Evolutionary conservation across 2,888 invertebrate species (phyloP).

Genomic region (Saturnia pavonia): DNA sequence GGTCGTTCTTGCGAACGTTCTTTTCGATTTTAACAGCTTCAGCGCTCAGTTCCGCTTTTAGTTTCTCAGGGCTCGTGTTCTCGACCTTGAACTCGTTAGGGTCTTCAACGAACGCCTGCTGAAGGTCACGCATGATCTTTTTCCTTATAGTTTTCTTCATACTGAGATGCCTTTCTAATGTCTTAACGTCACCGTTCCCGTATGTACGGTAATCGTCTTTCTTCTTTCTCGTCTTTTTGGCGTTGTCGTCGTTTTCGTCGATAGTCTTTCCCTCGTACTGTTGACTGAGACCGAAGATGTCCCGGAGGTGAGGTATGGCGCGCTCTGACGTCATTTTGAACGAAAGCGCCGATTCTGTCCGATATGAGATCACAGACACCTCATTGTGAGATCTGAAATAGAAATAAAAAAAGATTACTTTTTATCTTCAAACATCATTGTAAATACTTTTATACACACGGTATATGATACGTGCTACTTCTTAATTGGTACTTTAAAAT

Average conservation of each 20-base stretch:
- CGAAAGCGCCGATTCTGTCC: conserved; percentile 44
- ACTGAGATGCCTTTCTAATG: conserved; percentile 90
- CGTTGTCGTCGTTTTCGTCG: conserved; percentile 77
- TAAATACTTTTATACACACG: no score
- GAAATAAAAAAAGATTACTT: conserved; percentile 32
- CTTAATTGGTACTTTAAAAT: no score
- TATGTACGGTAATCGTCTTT: conserved; percentile 87
- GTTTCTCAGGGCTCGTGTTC: conserved; percentile 85
- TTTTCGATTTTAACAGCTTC: conserved; percentile 85
- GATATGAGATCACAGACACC: conserved; percentile 60
- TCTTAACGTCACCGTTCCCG: conserved; percentile 86
- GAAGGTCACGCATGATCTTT: conserved; percentile 92
- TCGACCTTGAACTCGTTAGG: conserved; percentile 87
- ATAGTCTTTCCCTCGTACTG: conserved; percentile 74
- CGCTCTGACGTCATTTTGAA: conserved; percentile 85
- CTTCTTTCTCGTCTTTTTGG: conserved; percentile 83
- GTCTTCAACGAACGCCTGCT: conserved; percentile 88
- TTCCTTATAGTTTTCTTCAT: conserved; percentile 94
- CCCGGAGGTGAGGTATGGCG: conserved; percentile 88
- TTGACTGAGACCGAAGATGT: conserved; percentile 86
- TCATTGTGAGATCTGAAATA: conserved; percentile 73
- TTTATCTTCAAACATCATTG: background rate
- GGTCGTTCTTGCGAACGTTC: conserved; percentile 79
- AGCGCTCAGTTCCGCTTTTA: conserved; percentile 85
- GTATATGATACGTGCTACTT: no score